Conservation (phyloP, 2,888 invertebrate species). For the Eupelmus urozonus region DNA sequence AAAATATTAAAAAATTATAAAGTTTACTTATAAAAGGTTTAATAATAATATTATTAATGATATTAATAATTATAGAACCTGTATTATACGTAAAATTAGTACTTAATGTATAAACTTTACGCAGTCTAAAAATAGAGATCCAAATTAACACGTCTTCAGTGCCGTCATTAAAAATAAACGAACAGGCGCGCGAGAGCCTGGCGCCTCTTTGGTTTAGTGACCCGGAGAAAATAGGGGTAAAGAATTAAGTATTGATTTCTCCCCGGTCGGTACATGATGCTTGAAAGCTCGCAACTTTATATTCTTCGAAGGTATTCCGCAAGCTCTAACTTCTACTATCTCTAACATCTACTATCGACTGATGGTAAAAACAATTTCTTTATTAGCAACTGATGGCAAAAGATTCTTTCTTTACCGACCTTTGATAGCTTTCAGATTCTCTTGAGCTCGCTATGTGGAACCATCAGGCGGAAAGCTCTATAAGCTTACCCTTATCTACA, state of each 20-base stretch:
- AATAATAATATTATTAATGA: no score
- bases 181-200: slow-evolving; percentile 10
- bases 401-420: neutral
- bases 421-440: neutral
- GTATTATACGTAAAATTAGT: neutral
- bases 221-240: slow-evolving; percentile 50
- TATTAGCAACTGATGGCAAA: neutral
- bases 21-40: no score
- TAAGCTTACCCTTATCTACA: neutral
- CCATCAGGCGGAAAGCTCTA: slow-evolving; percentile 24
- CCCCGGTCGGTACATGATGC: neutral
- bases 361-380: neutral
- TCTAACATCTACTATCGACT: neutral
- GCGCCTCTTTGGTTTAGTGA: slow-evolving; percentile 42
- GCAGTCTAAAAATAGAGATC: slow-evolving; percentile 46
- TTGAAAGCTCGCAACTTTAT: no score
- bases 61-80: neutral
- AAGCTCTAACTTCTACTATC: no score
- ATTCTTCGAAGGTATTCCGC: no score
- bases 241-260: slow-evolving; percentile 68
- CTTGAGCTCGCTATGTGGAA: neutral
- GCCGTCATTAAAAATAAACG: slow-evolving; percentile 51
- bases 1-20: neutral
- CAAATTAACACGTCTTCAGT: slow-evolving; percentile 36
- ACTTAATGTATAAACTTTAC: neutral